These are phyloP conservation scores for Pelecanoides urinatrix DNA, from an alignment of 2,113 vertebrate species.

Conservation along the genomic window DNA sequence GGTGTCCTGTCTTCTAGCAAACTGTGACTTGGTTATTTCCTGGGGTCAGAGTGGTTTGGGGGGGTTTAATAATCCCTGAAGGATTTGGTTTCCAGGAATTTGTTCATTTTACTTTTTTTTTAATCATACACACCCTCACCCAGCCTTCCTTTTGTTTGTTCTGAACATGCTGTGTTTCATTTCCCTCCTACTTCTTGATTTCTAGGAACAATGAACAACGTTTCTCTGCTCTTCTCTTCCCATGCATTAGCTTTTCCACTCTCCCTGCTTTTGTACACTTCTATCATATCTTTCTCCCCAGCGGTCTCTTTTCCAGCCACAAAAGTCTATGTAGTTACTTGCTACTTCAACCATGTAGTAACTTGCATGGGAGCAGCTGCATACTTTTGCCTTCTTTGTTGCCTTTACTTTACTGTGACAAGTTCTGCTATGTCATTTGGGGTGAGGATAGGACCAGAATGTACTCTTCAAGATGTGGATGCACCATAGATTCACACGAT, in stretches of 20 bases:
- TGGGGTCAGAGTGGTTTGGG: neutral
- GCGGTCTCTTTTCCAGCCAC: neutral
- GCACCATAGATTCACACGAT: neutral
- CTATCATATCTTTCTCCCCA: neutral
- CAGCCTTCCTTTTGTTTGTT: neutral
- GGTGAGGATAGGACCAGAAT: neutral
- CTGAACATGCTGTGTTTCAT: neutral
- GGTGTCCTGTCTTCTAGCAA: neutral
- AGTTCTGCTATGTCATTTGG: neutral
- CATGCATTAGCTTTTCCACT: neutral
- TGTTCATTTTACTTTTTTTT: neutral
- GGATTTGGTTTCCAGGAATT: neutral
- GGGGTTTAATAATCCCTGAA: neutral
- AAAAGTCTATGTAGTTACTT: neutral
- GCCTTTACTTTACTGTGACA: neutral
- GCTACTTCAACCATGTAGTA: neutral
- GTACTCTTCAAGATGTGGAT: neutral
- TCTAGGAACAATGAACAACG: neutral
- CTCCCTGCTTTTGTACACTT: neutral
- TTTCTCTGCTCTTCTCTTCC: neutral
- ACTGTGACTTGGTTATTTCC: neutral
- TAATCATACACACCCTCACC: rapidly evolving
- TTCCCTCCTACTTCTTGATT: neutral
- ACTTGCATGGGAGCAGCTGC: neutral
- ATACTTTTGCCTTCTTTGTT: neutral